Percentiles rank a stretch among this genome's conserved stretches.
Evolutionary conservation across 2,888 invertebrate genomes (phyloP).

Genomic region (Pseudolycoriella hygida): DNA sequence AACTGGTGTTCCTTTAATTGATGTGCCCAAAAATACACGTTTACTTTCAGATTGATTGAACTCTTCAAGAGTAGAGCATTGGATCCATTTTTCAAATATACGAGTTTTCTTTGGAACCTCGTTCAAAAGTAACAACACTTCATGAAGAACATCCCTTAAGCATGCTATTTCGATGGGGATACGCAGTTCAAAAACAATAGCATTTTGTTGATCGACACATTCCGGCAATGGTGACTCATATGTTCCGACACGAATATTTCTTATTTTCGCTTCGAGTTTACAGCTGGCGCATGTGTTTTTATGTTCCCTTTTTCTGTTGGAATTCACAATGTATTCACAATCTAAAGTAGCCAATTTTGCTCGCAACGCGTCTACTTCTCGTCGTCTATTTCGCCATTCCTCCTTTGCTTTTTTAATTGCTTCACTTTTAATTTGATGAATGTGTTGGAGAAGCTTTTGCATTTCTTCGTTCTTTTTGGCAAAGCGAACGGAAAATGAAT

Average conservation of each 20-base stretch:
- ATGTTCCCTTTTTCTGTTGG: not conserved
- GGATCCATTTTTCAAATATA: too few species aligned
- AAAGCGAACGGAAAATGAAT: conserved; percentile 1
- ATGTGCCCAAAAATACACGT: not conserved
- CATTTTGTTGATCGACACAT: not conserved
- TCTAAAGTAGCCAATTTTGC: too few species aligned
- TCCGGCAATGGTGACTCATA: not conserved
- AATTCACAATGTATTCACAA: too few species aligned
- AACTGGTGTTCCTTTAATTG: not conserved
- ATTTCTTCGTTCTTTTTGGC: not conserved
- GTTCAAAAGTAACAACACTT: too few species aligned
- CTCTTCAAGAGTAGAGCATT: too few species aligned
- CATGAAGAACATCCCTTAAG: conserved; percentile 1
- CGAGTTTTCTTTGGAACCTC: too few species aligned
- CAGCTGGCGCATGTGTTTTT: not conserved
- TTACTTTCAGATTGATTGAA: not conserved
- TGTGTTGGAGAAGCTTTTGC: not conserved
- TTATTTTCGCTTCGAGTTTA: not conserved
- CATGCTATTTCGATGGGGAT: not conserved
- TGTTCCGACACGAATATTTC: not conserved
- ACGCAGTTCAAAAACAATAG: not conserved
- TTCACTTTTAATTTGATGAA: not conserved
- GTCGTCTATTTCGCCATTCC: not conserved
- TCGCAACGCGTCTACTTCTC: not conserved
- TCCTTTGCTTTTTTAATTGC: not conserved